Conservation (phyloP, 1,140 invertebrate species). For the Diachasmimorpha longicaudata region DNA sequence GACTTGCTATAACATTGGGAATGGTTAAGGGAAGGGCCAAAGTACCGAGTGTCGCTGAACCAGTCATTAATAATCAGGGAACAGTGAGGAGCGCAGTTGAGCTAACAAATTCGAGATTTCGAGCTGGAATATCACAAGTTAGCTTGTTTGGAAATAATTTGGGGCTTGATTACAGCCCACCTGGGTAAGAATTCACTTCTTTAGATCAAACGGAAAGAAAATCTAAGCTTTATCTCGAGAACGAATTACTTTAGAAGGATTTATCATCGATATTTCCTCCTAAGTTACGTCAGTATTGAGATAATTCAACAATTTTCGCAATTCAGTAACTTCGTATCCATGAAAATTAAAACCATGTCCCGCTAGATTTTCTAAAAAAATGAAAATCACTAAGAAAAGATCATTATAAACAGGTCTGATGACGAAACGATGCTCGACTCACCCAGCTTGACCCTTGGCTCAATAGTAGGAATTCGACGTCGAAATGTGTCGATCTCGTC, state of each 20-base stretch:
- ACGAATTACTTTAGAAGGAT: not conserved
- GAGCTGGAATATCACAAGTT: conserved; percentile 49
- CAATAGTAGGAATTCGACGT: conserved; percentile 41
- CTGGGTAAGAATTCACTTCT: conserved; percentile 45
- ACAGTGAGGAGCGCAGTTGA: conserved; percentile 28
- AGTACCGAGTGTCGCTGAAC: conserved; percentile 50
- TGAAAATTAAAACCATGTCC: too few relatives aligned
- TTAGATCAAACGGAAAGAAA: conserved; percentile 1
- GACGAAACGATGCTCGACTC: conserved; percentile 42
- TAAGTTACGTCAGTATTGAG: not conserved
- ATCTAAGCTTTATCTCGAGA: too few relatives aligned
- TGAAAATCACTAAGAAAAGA: conserved; percentile 11
- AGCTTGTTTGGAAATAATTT: conserved; percentile 53
- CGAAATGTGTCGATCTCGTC: conserved; percentile 42
- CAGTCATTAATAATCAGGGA: conserved; percentile 53
- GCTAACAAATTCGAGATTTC: conserved; percentile 38
- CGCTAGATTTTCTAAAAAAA: too few relatives aligned
- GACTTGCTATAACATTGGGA: conserved; percentile 56
- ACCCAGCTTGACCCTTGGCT: conserved; percentile 23
- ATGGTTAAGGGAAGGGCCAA: conserved; percentile 50
- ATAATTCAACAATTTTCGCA: not conserved
- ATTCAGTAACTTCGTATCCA: too few relatives aligned
- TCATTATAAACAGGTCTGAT: conserved; percentile 48
- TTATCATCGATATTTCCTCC: not conserved
- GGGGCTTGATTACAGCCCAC: conserved; percentile 52